Evolutionary conservation across 2,113 vertebrate species (phyloP), one percentile per base, ranked within the genome.

Genomic region (Microcebus murinus): DNA sequence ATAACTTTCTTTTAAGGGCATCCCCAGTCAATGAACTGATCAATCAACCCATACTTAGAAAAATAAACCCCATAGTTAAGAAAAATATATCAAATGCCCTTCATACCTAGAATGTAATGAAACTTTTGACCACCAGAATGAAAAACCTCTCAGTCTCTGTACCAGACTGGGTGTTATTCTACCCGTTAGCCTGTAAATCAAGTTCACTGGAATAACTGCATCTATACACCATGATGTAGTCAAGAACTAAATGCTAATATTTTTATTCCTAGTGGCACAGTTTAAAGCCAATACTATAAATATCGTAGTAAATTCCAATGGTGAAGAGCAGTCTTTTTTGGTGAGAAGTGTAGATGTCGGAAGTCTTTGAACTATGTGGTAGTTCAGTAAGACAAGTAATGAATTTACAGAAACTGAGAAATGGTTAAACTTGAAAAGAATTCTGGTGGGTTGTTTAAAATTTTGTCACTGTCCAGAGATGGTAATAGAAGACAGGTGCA

Each of bases 41-140:
- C 87, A 91, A 83, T 57, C 91, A 95, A 91, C 92, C 95, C 96
- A 97, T 97, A 98, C 73, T 98, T 96, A 97, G 94, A 98, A 98
- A 98, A 96, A 93, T 94, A 97, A 98, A 91, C 71, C 97, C 93
- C 95, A 52, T 61, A 94, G 90, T 97, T 98, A 97, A 97, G 7
- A 2, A 85, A 93, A 85, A 97, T 76, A 95, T 91, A 97, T 98
- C 96, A 95, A 98, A 97, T 36, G 34, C 94, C 95, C 96, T 96
- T 94, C 96, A 92, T 92, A 98, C 55, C 77, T 88, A 96, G 96
- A 11, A 0, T 23, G 91, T 27, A 84, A 92, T 94, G 96, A 73
- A 95, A 97, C 77, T 25, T 25, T 55, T 59, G 57, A 97, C 68
- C 68, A 91, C 45, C 36, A 96, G 96, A 65, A 97, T 29, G 76